A percentile compares a stretch with the other conserved stretches of the same genome.
phyloP scores from a whole-genome alignment of 2,888 invertebrate genomes.

The Sphaerophoria taeniata region DNA sequence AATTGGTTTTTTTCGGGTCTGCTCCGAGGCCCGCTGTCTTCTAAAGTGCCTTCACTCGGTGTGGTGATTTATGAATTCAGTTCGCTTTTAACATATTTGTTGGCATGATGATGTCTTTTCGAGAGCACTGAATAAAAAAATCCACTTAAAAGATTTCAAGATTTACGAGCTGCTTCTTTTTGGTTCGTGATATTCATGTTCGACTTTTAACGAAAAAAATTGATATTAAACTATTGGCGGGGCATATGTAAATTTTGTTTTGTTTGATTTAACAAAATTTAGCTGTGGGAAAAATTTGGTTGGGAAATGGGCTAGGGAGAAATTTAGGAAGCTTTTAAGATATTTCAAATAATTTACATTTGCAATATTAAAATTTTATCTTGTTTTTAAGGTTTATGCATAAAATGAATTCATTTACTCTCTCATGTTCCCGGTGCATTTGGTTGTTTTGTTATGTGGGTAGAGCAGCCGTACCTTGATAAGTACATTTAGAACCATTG shows the following conservation, averaged over 20 bases:
- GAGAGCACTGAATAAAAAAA: constrained; percentile 18
- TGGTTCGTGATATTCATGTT: constrained; percentile 42
- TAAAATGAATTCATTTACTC: too few species aligned
- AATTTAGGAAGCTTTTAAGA: constrained; percentile 35
- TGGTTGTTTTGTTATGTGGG: too few species aligned
- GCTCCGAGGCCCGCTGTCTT: neutral
- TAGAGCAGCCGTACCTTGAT: too few species aligned
- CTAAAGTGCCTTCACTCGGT: neutral
- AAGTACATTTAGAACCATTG: too few species aligned
- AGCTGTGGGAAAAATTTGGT: constrained; percentile 31
- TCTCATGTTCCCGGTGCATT: too few species aligned
- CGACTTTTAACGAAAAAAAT: constrained; percentile 6
- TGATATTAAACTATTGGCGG: constrained; percentile 56
- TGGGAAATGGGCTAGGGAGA: neutral
- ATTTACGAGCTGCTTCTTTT: constrained; percentile 66
- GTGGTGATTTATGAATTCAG: constrained; percentile 68
- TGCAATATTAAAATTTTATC: neutral
- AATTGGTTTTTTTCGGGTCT: neutral
- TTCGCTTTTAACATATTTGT: constrained; percentile 74
- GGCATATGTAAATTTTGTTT: constrained; percentile 61
- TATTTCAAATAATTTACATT: constrained; percentile 31
- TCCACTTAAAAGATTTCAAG: constrained; percentile 63
- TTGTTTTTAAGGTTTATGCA: too few species aligned
- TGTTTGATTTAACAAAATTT: constrained; percentile 40
- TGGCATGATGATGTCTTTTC: constrained; percentile 51